Conservation (phyloP, 2,888 invertebrate genomes). For the Fragum sueziense region DNA sequence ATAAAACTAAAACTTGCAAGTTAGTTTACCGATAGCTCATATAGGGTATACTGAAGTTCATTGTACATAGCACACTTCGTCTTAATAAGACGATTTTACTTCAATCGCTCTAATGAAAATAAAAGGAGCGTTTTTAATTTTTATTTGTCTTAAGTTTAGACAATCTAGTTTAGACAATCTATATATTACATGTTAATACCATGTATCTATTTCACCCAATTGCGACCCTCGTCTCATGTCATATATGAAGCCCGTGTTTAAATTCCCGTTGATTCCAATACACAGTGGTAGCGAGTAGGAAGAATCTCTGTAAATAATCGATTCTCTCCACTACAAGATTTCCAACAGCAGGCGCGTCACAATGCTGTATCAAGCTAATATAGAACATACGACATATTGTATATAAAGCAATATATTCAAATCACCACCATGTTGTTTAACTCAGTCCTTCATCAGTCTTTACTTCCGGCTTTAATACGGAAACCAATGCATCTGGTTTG, state of each 20-base stretch:
- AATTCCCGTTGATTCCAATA: neutral
- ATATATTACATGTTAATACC: too few species aligned
- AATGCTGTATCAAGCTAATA: neutral
- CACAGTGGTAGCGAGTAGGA: neutral
- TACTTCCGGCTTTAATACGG: neutral
- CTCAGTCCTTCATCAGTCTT: neutral
- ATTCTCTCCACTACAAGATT: neutral
- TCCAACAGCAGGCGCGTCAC: neutral
- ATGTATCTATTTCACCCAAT: too few species aligned
- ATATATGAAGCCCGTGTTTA: neutral
- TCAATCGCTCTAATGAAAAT: neutral
- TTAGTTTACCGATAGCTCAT: constrained; percentile 8
- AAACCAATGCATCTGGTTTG: neutral
- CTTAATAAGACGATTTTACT: neutral
- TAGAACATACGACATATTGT: neutral
- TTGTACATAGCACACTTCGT: neutral
- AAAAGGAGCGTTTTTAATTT: neutral
- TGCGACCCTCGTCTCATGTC: too few species aligned
- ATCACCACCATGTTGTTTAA: neutral
- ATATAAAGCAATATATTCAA: neutral
- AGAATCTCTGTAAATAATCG: neutral
- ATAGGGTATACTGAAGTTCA: neutral
- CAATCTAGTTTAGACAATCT: too few species aligned
- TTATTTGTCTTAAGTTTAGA: too few species aligned
- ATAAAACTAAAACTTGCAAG: constrained; percentile 15